Evolutionary conservation across 1,140 invertebrate species (phyloP), one percentile per base, ranked within the genome.

Genomic region (Nebria ingens): DNA sequence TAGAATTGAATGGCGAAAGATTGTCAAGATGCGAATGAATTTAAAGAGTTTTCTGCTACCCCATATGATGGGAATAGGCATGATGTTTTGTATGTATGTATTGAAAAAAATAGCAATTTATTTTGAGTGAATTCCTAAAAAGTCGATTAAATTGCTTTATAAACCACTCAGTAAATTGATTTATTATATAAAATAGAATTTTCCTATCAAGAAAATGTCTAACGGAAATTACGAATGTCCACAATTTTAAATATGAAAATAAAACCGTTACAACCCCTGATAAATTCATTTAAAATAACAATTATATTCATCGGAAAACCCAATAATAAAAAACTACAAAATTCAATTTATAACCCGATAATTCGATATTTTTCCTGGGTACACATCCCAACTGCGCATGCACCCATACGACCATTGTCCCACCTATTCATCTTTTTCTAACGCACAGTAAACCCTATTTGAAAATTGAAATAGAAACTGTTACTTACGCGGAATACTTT

Each of bases 391-490:
- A 4, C 25, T 34, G 25, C 25, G 15, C 40, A 45, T 45, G 40
- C 40, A 17, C 40, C 4, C 4, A 17, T 17, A 4, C 17, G 3
- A 12, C 6, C 40, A 45, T 45, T 45, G 40, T 12, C 40, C 9
- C 6, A 9, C 17, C 6, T 9, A 9, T 45, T 17, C 17, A 45
- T 45, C 40, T 17, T 17, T 17, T 4, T 45, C 40, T 45, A 11
- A 4, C 40, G 9, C 9, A 45, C 17, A 17, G 17, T 17, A 45
- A 45, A 17, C 6, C 4, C 9, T 17, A 9, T 12, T 45, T 45
- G 40, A 45, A 45, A 45, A 45, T 12, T 45, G 40, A 45, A 45
- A 45, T 45, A 17, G 40, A 45, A 45, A 45, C 40, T 45, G 40
- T 45, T 12, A 45, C 40, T 45, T 45, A 34, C 25, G 25, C 6